Conservation (phyloP, 2,113 vertebrate species). For the Hyperoodon ampullatus region DNA sequence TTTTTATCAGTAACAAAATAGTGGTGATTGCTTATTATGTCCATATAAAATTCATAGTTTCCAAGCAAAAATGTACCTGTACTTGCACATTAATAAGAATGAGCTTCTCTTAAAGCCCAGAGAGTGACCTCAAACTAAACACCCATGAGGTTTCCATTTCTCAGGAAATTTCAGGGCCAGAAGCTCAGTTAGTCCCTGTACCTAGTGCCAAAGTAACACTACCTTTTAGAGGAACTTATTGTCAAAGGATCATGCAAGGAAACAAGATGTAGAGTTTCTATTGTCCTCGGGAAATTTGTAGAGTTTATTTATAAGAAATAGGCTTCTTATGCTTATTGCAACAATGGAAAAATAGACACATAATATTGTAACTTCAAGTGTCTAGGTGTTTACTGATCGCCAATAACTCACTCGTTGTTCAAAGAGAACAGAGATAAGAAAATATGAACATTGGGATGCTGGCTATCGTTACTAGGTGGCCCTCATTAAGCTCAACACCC, state of each 20-base stretch:
- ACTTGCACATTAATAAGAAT: neutral
- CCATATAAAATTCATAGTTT: neutral
- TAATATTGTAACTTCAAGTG: neutral
- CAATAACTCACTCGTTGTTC: neutral
- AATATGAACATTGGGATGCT: rapidly evolving
- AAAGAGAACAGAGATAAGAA: neutral
- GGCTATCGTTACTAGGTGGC: no score
- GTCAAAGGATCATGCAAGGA: neutral
- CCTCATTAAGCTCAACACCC: neutral
- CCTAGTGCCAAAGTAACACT: neutral
- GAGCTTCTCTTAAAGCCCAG: neutral
- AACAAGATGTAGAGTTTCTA: neutral
- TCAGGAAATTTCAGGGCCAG: neutral
- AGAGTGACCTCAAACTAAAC: neutral
- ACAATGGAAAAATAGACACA: neutral
- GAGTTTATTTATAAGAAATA: conserved; percentile 35
- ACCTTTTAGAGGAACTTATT: neutral
- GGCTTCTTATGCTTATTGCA: neutral
- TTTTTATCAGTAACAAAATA: neutral
- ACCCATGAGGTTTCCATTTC: neutral
- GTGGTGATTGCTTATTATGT: neutral
- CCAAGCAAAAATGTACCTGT: neutral
- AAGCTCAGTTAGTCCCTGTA: neutral
- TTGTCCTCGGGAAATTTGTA: conserved; percentile 25
- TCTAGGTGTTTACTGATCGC: neutral